These are phyloP conservation scores for Macrobrachium nipponense DNA, from an alignment of 1,140 invertebrate genomes.

Conservation along the genomic window DNA sequence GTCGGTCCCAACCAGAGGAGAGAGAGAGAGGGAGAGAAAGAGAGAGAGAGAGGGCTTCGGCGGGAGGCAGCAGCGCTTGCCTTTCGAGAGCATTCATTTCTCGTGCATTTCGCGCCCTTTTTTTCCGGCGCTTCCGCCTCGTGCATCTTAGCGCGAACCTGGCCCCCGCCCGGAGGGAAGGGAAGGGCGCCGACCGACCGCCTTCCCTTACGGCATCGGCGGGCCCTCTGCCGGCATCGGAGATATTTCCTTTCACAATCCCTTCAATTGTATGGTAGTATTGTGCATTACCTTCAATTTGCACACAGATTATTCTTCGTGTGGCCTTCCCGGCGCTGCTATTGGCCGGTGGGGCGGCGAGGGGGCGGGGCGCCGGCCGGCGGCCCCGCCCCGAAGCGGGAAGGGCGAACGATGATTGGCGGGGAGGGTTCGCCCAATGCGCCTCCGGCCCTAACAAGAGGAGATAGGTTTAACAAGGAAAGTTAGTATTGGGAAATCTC, in stretches of 20 bases:
- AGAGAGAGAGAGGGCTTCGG: too few species aligned
- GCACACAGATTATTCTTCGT: conserved; percentile 49
- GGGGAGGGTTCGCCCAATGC: conserved; percentile 37
- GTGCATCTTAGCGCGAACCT: too few species aligned
- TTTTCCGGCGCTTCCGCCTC: too few species aligned
- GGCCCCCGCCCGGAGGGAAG: too few species aligned
- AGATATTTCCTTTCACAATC: neutral
- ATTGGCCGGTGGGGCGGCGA: conserved; percentile 37
- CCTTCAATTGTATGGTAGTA: conserved; percentile 55
- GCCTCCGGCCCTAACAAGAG: conserved; percentile 60
- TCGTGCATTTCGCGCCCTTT: too few species aligned
- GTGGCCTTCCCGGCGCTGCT: neutral
- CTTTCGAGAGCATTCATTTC: too few species aligned
- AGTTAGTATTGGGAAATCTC: conserved; percentile 65
- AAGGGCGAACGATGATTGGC: conserved; percentile 26
- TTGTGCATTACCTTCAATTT: conserved; percentile 56
- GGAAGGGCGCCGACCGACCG: too few species aligned
- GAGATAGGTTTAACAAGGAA: conserved; percentile 65
- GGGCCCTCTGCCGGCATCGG: neutral
- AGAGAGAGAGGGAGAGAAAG: too few species aligned
- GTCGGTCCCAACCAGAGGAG: too few species aligned
- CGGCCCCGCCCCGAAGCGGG: neutral
- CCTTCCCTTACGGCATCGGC: too few species aligned
- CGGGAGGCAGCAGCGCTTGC: too few species aligned
- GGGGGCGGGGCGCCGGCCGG: neutral